phyloP scores from a whole-genome alignment of 2,113 vertebrate species.

The Solea solea region DNA sequence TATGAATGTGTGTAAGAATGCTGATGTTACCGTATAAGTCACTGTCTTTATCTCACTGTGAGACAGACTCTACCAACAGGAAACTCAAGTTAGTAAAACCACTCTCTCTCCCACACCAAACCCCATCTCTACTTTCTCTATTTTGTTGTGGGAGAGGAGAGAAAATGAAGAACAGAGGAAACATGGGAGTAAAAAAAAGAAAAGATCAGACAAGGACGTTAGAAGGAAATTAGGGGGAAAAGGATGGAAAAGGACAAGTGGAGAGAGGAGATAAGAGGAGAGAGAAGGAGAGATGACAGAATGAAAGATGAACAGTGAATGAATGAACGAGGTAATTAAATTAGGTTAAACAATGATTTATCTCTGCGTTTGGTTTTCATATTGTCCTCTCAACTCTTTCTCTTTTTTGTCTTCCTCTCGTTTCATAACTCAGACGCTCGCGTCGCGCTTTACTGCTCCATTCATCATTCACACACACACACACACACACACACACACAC shows the following conservation, averaged over 20 bases:
- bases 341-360: neutral
- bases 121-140: no score
- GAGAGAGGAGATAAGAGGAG: neutral
- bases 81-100: no score
- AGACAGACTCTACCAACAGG: no score
- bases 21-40: no score
- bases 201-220: no score
- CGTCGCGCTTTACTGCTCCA: constrained; percentile 13
- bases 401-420: neutral
- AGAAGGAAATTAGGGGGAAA: no score
- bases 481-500: constrained; percentile 1
- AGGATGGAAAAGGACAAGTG: neutral
- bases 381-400: neutral
- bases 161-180: constrained; percentile 3
- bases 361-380: neutral
- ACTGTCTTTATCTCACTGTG: no score
- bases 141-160: no score
- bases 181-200: constrained; percentile 20
- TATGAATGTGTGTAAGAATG: no score
- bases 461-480: constrained; percentile 12
- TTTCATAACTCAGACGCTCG: constrained; percentile 31
- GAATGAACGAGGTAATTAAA: neutral
- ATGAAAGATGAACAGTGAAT: neutral
- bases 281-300: neutral
- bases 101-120: no score